Conservation (phyloP, 2,113 vertebrate genomes). For the Ophthalmolycus amberensis region DNA sequence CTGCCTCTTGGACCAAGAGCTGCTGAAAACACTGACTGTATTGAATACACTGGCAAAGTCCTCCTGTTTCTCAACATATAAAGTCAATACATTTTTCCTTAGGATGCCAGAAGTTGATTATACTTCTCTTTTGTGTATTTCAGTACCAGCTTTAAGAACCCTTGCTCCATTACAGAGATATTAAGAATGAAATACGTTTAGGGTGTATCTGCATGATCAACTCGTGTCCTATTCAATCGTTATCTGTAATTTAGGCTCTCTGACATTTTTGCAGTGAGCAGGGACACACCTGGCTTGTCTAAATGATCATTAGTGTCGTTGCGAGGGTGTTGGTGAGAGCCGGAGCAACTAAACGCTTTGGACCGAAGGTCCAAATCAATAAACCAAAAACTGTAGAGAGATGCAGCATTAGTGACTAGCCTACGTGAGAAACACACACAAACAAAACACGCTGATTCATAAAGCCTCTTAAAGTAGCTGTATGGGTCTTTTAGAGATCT, state of each 20-base stretch:
- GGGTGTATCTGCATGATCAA: conserved; percentile 3
- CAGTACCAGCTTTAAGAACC: background rate
- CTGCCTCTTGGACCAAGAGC: background rate
- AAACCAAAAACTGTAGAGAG: conserved; percentile 11
- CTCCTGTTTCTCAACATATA: background rate
- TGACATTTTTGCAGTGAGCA: background rate
- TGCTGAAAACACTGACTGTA: background rate
- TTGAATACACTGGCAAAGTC: background rate
- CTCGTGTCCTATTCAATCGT: conserved; percentile 23
- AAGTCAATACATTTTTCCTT: background rate
- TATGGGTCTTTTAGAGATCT: background rate
- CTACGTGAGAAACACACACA: background rate
- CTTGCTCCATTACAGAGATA: background rate
- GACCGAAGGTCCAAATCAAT: conserved; percentile 14
- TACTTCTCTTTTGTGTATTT: background rate
- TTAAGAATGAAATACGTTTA: background rate
- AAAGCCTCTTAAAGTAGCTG: conserved; percentile 1
- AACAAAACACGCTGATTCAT: conserved; percentile 5
- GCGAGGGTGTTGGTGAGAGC: conserved; percentile 2
- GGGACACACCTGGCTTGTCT: conserved; percentile 12
- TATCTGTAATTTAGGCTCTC: conserved; percentile 28
- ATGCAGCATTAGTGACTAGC: background rate
- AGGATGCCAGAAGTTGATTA: background rate
- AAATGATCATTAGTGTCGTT: conserved; percentile 9
- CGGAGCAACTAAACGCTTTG: conserved; percentile 11